Percentiles rank a stretch among this genome's conserved stretches.
These are phyloP conservation scores for Drosophila repleta DNA, from an alignment of 1,140 invertebrate genomes.

Conservation along the genomic window DNA sequence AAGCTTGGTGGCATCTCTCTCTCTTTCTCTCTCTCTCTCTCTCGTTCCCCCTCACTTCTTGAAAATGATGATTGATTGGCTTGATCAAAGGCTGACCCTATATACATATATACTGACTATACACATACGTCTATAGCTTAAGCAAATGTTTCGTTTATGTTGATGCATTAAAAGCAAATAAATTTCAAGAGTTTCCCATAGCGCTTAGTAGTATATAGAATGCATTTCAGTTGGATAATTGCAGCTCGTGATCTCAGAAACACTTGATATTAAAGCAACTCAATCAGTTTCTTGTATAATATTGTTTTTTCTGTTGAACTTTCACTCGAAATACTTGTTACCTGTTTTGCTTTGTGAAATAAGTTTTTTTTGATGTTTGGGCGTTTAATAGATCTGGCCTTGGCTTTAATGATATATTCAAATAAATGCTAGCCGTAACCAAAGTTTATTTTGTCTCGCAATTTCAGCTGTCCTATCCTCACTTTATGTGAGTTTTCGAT, in stretches of 20 bases:
- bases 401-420: conserved; percentile 35
- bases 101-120: no score
- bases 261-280: not conserved
- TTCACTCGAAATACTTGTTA: not conserved
- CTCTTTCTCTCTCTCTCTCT: conserved; percentile 48
- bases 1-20: conserved; percentile 53
- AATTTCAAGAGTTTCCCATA: conserved; percentile 1
- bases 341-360: conserved; percentile 26
- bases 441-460: conserved; percentile 8
- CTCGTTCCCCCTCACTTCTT: conserved; percentile 44
- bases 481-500: not conserved
- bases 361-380: conserved; percentile 23
- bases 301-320: not conserved
- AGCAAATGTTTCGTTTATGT: conserved; percentile 57
- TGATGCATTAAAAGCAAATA: conserved; percentile 17
- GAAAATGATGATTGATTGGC: conserved; percentile 74
- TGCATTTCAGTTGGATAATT: no score
- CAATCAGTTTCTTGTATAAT: not conserved
- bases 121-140: conserved; percentile 5
- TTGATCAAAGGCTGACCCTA: conserved; percentile 53
- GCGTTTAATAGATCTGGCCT: conserved; percentile 41
- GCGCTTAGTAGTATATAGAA: no score
- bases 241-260: no score
- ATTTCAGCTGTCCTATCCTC: not conserved
- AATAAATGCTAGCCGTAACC: conserved; percentile 27